These are phyloP conservation scores for Valencia hispanica DNA, from an alignment of 2,797 vertebrate genomes.

Conservation along the genomic window DNA sequence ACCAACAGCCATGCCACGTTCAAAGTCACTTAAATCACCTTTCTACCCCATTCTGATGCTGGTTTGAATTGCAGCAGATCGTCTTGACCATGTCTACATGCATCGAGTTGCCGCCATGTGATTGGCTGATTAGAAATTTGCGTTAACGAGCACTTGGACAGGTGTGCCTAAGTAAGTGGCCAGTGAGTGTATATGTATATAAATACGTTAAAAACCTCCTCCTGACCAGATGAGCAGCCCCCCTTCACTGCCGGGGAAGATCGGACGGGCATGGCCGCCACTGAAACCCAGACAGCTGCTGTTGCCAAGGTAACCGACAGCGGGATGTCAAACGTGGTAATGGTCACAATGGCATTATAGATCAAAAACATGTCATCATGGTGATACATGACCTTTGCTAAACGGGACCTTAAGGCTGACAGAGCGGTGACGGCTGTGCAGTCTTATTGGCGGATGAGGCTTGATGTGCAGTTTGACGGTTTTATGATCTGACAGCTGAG, in stretches of 20 bases:
- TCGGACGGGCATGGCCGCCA: constrained; percentile 81
- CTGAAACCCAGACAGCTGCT: constrained; percentile 70
- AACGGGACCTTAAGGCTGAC: neutral
- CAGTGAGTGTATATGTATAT: too few relatives aligned
- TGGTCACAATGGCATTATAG: neutral
- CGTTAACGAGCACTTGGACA: too few relatives aligned
- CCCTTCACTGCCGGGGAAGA: constrained; percentile 70
- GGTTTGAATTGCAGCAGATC: too few relatives aligned
- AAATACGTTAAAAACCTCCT: neutral
- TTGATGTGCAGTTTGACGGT: neutral
- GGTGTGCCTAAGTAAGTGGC: too few relatives aligned
- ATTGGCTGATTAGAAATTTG: too few relatives aligned
- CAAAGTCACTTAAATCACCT: too few relatives aligned
- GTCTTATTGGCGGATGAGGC: neutral
- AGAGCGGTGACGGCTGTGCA: neutral
- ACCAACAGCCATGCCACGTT: too few relatives aligned
- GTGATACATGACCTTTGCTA: neutral
- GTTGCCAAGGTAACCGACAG: constrained; percentile 73
- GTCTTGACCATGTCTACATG: too few relatives aligned
- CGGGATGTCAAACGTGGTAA: neutral
- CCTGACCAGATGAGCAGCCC: constrained; percentile 65
- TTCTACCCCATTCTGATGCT: too few relatives aligned
- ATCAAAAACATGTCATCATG: neutral
- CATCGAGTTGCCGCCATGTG: too few relatives aligned
- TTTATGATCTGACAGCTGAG: constrained; percentile 69